phyloP scores from a whole-genome alignment of 2,797 vertebrate species.

The Sylvilagus floridanus region DNA sequence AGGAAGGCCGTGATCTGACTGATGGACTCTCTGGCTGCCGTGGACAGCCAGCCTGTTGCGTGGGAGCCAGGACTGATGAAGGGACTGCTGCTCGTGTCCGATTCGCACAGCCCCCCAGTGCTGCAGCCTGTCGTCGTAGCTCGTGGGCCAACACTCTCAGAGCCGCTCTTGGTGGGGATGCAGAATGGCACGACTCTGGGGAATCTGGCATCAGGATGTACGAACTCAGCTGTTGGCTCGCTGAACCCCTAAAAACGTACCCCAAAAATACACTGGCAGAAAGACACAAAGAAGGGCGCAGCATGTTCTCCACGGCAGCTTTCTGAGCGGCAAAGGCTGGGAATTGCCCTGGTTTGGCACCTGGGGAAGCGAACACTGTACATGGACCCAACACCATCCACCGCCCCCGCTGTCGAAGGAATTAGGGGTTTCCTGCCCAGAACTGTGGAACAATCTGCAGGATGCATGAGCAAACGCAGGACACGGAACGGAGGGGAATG shows the following conservation, averaged over 20 bases:
- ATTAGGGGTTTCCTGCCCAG: no score
- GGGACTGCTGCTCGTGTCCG: neutral
- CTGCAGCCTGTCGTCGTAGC: neutral
- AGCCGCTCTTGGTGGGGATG: neutral
- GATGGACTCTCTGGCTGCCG: neutral
- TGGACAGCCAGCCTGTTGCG: neutral
- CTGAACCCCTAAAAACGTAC: neutral
- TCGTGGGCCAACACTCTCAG: neutral
- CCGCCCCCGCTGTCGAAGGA: neutral
- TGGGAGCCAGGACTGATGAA: no score
- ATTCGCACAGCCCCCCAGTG: neutral
- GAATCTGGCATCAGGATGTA: rapidly evolving
- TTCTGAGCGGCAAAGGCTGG: neutral
- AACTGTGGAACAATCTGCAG: rapidly evolving
- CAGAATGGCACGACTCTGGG: no score
- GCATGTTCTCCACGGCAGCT: neutral
- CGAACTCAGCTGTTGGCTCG: neutral
- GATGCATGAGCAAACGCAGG: neutral
- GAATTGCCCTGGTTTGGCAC: rapidly evolving
- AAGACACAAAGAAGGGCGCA: neutral
- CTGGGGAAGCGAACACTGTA: no score
- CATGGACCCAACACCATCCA: neutral
- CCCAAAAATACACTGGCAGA: neutral
- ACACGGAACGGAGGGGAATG: neutral
- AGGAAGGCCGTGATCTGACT: neutral